These are phyloP conservation scores for Gavia stellata DNA, from an alignment of 2,113 vertebrate species.

Conservation along the genomic window DNA sequence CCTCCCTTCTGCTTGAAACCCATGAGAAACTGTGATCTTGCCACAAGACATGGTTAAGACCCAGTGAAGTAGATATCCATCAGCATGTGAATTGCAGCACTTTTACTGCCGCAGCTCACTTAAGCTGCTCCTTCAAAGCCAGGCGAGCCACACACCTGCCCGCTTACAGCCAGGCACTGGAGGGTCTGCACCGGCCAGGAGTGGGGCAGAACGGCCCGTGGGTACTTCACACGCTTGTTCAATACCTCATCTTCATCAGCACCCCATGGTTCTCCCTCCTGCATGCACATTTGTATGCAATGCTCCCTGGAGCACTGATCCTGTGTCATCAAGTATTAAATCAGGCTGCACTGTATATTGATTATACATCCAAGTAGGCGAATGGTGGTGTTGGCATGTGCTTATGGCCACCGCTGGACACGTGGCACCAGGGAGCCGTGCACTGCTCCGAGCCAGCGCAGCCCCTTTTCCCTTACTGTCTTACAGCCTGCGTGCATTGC, in stretches of 20 bases:
- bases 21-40: not conserved
- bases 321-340: not conserved
- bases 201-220: not conserved
- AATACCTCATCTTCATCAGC: not conserved
- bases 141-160: not conserved
- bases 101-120: not conserved
- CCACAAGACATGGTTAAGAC: not conserved
- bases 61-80: not conserved
- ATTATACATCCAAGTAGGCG: not conserved
- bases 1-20: constrained; percentile 6
- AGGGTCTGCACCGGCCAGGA: not conserved
- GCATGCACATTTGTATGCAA: not conserved
- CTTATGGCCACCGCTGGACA: not conserved
- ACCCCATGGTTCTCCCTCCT: not conserved
- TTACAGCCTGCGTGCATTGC: not conserved
- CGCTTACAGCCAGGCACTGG: not conserved
- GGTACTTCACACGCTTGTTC: not conserved
- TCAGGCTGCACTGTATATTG: not conserved
- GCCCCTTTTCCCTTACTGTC: not conserved
- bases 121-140: not conserved
- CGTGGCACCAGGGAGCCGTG: accelerated
- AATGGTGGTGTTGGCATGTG: not conserved
- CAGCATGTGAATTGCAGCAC: not conserved
- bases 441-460: accelerated
- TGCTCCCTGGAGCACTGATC: not conserved